Evolutionary conservation across 2,888 invertebrate genomes (phyloP).

Genomic region (Quadroppia sp.): DNA sequence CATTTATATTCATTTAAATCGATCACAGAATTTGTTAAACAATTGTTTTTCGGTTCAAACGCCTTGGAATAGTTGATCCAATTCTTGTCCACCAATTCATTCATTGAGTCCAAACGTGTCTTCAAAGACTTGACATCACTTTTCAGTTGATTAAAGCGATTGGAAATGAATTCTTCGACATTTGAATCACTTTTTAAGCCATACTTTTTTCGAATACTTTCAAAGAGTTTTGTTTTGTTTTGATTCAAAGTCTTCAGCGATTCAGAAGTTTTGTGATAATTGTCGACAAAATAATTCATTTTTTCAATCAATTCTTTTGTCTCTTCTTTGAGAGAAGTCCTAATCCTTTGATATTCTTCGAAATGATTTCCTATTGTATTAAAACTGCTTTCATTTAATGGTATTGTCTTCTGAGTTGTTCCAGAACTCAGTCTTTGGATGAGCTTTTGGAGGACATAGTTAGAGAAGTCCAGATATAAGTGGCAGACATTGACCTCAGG

Average conservation of each 20-base stretch:
- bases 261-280: background rate
- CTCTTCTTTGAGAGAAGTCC: background rate
- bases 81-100: conserved; percentile 3
- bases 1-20: background rate
- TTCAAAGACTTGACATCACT: background rate
- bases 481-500: background rate
- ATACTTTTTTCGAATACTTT: background rate
- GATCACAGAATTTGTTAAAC: background rate
- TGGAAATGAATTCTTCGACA: background rate
- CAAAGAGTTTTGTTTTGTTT: background rate
- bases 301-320: background rate
- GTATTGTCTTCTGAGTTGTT: background rate
- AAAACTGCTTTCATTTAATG: background rate
- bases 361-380: background rate
- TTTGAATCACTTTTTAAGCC: background rate
- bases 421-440: background rate
- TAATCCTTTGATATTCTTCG: background rate
- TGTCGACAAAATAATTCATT: conserved; percentile 11
- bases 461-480: conserved; percentile 18
- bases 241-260: background rate
- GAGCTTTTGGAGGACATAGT: background rate
- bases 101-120: background rate
- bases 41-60: background rate
- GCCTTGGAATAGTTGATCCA: background rate
- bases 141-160: background rate